phyloP scores from a whole-genome alignment of 1,140 invertebrate genomes.

The Micrasema minimum region DNA sequence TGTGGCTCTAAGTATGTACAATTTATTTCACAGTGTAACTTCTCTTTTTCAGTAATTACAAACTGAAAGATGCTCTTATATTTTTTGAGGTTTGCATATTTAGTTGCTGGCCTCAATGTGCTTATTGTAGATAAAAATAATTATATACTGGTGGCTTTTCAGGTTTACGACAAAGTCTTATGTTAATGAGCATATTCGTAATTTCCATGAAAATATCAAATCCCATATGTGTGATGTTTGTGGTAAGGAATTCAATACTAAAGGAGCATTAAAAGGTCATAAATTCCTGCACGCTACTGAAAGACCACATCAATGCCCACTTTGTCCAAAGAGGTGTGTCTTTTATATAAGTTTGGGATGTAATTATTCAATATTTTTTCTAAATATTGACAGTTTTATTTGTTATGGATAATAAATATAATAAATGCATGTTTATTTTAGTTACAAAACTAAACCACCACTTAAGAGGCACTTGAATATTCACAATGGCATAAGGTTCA shows the following conservation, averaged over 20 bases:
- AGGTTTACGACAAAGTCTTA: constrained; percentile 44
- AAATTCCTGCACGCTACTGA: constrained; percentile 32
- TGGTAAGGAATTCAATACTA: constrained; percentile 42
- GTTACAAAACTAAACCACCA: constrained; percentile 47
- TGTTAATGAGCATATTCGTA: constrained; percentile 42
- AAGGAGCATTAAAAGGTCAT: constrained; percentile 47
- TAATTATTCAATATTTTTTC: not conserved
- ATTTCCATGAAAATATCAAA: constrained; percentile 40
- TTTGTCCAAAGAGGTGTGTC: constrained; percentile 45
- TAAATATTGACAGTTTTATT: not conserved
- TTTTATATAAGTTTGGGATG: not conserved
- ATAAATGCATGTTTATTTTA: constrained; percentile 33
- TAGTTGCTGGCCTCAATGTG: no score
- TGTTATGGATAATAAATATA: not conserved
- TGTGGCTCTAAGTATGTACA: constrained; percentile 41
- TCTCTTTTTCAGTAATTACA: no score
- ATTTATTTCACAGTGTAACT: no score
- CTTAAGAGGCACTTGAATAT: constrained; percentile 45
- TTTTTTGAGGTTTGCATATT: no score
- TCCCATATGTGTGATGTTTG: constrained; percentile 47
- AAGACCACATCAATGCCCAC: constrained; percentile 32
- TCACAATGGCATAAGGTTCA: constrained; percentile 42
- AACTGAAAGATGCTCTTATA: no score
- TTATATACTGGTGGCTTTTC: no score
- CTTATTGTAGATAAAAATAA: no score